These are phyloP conservation scores for Pterobdella sp. DNA, from an alignment of 2,888 invertebrate genomes.

Conservation along the genomic window DNA sequence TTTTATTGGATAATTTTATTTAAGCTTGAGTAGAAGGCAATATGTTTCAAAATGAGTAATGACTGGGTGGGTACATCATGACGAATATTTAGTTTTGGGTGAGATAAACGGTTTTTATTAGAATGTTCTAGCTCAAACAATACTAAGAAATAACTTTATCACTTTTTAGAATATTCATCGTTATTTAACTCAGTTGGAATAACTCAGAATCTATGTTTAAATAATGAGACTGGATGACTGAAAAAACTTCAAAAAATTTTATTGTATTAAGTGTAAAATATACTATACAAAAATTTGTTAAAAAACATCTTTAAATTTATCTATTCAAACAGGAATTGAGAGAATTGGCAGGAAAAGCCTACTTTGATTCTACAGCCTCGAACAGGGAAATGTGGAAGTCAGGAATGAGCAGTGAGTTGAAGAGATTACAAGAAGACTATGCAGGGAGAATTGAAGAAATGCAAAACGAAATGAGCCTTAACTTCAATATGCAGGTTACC, in stretches of 20 bases:
- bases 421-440: conserved; percentile 51
- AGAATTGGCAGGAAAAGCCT: conserved; percentile 53
- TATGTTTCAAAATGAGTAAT: too few relatives aligned
- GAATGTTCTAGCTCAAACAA: too few relatives aligned
- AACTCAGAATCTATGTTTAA: too few relatives aligned
- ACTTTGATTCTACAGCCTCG: conserved; percentile 54
- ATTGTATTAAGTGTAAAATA: not conserved
- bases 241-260: not conserved
- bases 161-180: too few relatives aligned
- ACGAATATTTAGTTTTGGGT: too few relatives aligned
- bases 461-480: conserved; percentile 28
- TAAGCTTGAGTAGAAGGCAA: too few relatives aligned
- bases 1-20: too few relatives aligned
- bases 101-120: too few relatives aligned
- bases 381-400: conserved; percentile 57
- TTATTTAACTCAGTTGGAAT: too few relatives aligned
- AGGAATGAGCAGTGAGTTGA: conserved; percentile 53
- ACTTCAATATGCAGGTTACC: conserved; percentile 31
- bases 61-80: too few relatives aligned
- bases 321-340: conserved; percentile 50
- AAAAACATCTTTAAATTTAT: not conserved
- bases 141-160: too few relatives aligned
- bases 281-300: not conserved
- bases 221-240: not conserved
- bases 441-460: conserved; percentile 25